Evolutionary conservation across 2,113 vertebrate genomes (phyloP).

Genomic region (Panurus biarmicus): DNA sequence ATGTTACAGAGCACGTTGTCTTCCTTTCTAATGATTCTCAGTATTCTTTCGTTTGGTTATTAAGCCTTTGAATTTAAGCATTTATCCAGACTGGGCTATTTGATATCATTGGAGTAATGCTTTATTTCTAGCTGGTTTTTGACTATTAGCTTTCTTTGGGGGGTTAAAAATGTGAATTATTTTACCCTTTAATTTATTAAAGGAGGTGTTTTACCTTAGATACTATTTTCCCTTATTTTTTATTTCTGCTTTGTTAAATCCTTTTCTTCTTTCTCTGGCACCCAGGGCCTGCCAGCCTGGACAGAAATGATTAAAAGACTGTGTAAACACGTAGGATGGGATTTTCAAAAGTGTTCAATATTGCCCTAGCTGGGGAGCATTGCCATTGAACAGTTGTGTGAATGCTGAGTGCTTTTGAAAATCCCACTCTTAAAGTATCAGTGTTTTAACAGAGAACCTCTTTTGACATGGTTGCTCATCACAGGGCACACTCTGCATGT

Average conservation of each 20-base stretch:
- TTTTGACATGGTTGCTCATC: slow-evolving; percentile 55
- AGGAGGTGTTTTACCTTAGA: background rate
- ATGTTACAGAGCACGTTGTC: slow-evolving; percentile 53
- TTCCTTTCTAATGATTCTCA: slow-evolving; percentile 58
- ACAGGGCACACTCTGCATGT: slow-evolving; percentile 52
- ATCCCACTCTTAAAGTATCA: slow-evolving; percentile 55
- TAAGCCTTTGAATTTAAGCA: background rate
- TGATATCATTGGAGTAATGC: background rate
- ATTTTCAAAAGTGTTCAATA: slow-evolving; percentile 62
- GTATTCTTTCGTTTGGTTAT: slow-evolving; percentile 28
- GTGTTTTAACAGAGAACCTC: slow-evolving; percentile 59
- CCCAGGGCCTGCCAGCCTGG: slow-evolving; percentile 35
- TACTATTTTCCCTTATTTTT: slow-evolving; percentile 22
- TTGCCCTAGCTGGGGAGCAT: slow-evolving; percentile 54
- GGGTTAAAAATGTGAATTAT: slow-evolving; percentile 10
- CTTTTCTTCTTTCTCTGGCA: slow-evolving; percentile 22
- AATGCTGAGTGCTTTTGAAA: slow-evolving; percentile 61
- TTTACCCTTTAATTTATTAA: slow-evolving; percentile 23
- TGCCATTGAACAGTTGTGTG: slow-evolving; percentile 56
- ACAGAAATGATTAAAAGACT: slow-evolving; percentile 63
- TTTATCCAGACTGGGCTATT: background rate
- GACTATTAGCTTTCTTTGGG: background rate
- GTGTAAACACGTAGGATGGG: slow-evolving; percentile 58
- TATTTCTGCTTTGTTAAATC: slow-evolving; percentile 57
- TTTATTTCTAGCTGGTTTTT: slow-evolving; percentile 3